These are phyloP conservation scores for Antheraea yamamai DNA, from an alignment of 2,888 invertebrate species.

Conservation along the genomic window DNA sequence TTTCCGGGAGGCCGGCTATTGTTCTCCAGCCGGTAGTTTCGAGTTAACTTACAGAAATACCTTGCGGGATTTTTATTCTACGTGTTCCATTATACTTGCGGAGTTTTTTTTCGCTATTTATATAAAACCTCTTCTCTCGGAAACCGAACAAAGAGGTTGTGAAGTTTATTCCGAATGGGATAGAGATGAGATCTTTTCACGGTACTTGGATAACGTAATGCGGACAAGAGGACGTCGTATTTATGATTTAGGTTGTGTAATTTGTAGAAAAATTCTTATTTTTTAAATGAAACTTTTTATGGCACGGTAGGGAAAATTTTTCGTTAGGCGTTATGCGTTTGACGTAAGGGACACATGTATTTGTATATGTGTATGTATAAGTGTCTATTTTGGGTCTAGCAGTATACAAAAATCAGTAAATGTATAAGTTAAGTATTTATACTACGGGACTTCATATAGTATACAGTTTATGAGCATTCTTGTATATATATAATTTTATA, in stretches of 20 bases:
- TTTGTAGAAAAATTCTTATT: background rate
- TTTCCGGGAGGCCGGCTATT: constrained; percentile 32
- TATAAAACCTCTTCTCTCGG: constrained; percentile 4
- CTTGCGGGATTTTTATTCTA: constrained; percentile 26
- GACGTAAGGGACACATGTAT: too few relatives aligned
- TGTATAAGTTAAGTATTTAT: too few relatives aligned
- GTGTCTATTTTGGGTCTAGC: too few relatives aligned
- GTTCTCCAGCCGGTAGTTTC: constrained; percentile 32
- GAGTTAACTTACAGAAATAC: constrained; percentile 34
- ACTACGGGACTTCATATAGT: too few relatives aligned
- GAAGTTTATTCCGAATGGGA: constrained; percentile 7
- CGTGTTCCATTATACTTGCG: constrained; percentile 20
- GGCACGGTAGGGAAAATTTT: too few relatives aligned
- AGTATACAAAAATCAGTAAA: too few relatives aligned
- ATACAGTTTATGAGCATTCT: too few relatives aligned
- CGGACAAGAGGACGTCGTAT: background rate
- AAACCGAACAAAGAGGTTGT: constrained; percentile 4
- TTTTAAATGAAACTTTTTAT: too few relatives aligned
- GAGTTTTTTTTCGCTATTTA: constrained; percentile 23
- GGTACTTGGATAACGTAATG: constrained; percentile 9
- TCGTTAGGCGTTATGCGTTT: too few relatives aligned
- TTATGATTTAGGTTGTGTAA: background rate
- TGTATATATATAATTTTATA: too few relatives aligned
- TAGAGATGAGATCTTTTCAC: constrained; percentile 10
- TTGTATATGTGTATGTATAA: too few relatives aligned